These are phyloP conservation scores for Hydraecia micacea DNA, from an alignment of 2,888 invertebrate genomes.

Conservation along the genomic window DNA sequence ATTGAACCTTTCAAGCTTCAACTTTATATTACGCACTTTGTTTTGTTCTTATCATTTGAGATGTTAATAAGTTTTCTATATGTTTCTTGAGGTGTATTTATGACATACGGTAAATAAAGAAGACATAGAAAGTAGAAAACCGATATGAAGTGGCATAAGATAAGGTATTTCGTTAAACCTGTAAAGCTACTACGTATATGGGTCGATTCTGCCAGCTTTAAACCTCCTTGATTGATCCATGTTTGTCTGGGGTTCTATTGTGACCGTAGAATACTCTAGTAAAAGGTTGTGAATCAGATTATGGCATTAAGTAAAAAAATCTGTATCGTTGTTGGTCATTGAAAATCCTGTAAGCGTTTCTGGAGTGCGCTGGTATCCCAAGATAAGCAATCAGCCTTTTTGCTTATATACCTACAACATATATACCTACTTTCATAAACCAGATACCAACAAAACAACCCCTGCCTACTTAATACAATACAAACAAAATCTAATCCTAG, in stretches of 20 bases:
- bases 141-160: background rate
- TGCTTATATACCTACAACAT: background rate
- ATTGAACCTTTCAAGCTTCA: conserved; percentile 52
- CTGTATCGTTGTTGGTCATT: background rate
- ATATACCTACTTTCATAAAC: background rate
- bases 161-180: background rate
- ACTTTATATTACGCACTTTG: conserved; percentile 42
- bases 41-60: conserved; percentile 38
- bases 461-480: conserved; percentile 17
- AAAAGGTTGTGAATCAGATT: background rate
- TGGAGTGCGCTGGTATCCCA: background rate
- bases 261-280: background rate
- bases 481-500: conserved; percentile 48
- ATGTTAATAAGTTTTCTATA: conserved; percentile 39
- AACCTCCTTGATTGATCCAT: background rate
- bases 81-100: conserved; percentile 9
- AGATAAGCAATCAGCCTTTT: background rate
- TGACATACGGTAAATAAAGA: background rate
- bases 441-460: background rate
- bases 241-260: no score
- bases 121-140: background rate
- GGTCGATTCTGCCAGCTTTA: background rate
- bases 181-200: no score
- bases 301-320: background rate
- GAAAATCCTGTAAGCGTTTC: background rate